Evolutionary conservation across 2,797 vertebrate genomes (phyloP), one percentile per base, ranked within the genome.

Genomic region (Pelochelys cantorii): DNA sequence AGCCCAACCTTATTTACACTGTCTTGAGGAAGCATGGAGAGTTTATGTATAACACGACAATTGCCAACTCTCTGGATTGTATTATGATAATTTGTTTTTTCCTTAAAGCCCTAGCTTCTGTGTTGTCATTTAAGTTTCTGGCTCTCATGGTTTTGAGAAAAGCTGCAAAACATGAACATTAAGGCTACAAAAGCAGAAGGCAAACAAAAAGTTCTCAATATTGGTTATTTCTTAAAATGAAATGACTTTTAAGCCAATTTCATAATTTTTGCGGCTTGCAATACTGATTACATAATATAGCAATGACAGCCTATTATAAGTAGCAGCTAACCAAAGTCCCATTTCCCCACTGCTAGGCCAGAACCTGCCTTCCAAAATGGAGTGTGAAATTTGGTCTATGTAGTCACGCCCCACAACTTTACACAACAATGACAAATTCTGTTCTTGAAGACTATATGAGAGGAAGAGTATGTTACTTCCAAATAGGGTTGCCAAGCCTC

Each of bases 251-350:
- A 84, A 79, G 53, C 48, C 65, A 62, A 62, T 62, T 29, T 62
- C 14, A 15, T 62, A 62, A 62, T 62, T 62, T 62, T 62, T 0
- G 0, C 57, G 62, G 88, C 56, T 89, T 89, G 59, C 79, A 84
- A 53, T 84, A 53, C 17, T 91, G 82, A 84, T 94, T 93, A 23
- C 4, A 11, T 93, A 84, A 93, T 1, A 3, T 57, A 71, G n/a
- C 34, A 65, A 86, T 93, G 83, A 93, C 94, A 83, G 29, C 60
- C 6, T 62, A 29, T 88, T 60, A 88, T 81, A 94, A 90, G 93
- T 85, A 92, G 77, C 94, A 96, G 90, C 93, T 92, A 81, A 92
- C 93, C 94, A 91, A 93, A 90, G 92, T 87, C 42, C 94, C 93
- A 1, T 81, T 77, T 81, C 85, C 74, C 92, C 93, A 60, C 83